phyloP scores from a whole-genome alignment of 1,140 invertebrate genomes.

The Steinernema feltiae region DNA sequence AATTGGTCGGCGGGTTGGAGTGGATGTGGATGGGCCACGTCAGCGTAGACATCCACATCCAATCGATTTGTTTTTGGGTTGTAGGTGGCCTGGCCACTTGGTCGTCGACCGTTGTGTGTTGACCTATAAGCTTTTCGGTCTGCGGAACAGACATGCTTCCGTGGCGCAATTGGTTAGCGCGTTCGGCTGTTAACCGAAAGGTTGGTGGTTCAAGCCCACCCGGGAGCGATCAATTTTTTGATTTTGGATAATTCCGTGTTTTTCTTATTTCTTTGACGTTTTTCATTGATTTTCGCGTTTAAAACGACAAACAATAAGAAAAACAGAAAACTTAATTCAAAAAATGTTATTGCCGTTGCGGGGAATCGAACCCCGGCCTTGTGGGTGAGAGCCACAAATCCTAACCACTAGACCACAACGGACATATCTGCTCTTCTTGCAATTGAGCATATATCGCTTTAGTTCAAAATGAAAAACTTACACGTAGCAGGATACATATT shows the following conservation, averaged over 20 bases:
- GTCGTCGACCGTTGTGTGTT: neutral
- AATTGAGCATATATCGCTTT: too few species aligned
- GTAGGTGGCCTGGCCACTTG: neutral
- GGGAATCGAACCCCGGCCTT: constrained; percentile 8
- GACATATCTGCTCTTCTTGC: too few species aligned
- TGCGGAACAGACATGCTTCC: too few species aligned
- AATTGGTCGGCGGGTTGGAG: neutral
- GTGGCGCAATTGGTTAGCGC: constrained; percentile 28
- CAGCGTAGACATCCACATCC: neutral
- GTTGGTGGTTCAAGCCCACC: constrained; percentile 30
- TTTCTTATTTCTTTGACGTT: too few species aligned
- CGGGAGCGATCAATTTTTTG: too few species aligned
- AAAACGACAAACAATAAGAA: too few species aligned
- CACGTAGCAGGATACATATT: too few species aligned
- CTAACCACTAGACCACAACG: neutral
- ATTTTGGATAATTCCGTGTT: too few species aligned
- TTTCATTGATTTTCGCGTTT: too few species aligned
- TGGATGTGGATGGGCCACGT: neutral
- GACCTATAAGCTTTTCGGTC: too few species aligned
- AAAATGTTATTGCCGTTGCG: neutral
- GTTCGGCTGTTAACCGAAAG: constrained; percentile 31
- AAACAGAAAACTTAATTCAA: too few species aligned
- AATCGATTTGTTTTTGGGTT: constrained; percentile 6
- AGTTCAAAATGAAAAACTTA: too few species aligned
- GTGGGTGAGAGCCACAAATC: neutral